Percentiles rank a stretch among this genome's conserved stretches.
These are phyloP conservation scores for Adelges cooleyi DNA, from an alignment of 1,140 invertebrate genomes.

Conservation along the genomic window DNA sequence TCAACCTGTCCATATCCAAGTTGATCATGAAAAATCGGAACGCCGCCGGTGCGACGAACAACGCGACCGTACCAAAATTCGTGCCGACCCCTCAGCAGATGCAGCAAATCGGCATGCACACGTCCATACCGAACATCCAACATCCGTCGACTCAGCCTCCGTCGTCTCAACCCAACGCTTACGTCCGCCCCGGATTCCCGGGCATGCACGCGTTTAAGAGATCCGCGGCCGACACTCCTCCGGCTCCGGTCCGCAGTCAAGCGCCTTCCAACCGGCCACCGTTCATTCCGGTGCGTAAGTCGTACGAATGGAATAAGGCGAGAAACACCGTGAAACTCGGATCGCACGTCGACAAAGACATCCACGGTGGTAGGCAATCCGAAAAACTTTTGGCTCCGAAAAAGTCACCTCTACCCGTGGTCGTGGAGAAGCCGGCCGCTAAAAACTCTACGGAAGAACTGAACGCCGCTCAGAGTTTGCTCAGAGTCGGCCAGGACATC, in stretches of 20 bases:
- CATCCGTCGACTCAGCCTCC: background rate
- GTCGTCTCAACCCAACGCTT: background rate
- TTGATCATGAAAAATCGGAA: conserved; percentile 13
- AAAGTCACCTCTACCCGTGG: no score
- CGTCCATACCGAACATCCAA: conserved; percentile 5
- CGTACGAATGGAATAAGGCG: conserved; percentile 17
- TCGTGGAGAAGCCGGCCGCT: no score
- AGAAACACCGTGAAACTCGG: background rate
- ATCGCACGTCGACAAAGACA: background rate
- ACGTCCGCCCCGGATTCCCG: background rate
- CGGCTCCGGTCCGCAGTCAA: background rate
- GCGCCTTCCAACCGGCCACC: background rate
- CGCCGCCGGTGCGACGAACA: background rate
- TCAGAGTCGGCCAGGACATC: conserved; percentile 1
- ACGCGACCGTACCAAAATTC: background rate
- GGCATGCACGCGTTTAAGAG: background rate
- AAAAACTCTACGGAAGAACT: conserved; percentile 9
- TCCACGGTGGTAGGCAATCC: background rate
- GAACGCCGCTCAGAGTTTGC: conserved; percentile 5
- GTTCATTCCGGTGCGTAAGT: conserved; percentile 16
- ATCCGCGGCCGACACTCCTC: background rate
- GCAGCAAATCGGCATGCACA: conserved; percentile 23
- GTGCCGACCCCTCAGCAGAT: conserved; percentile 7
- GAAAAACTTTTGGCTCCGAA: no score
- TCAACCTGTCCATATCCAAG: conserved; percentile 2